Evolutionary conservation across 2,113 vertebrate genomes (phyloP), one percentile per base, ranked within the genome.

Genomic region (Romanogobio albipinnatus): DNA sequence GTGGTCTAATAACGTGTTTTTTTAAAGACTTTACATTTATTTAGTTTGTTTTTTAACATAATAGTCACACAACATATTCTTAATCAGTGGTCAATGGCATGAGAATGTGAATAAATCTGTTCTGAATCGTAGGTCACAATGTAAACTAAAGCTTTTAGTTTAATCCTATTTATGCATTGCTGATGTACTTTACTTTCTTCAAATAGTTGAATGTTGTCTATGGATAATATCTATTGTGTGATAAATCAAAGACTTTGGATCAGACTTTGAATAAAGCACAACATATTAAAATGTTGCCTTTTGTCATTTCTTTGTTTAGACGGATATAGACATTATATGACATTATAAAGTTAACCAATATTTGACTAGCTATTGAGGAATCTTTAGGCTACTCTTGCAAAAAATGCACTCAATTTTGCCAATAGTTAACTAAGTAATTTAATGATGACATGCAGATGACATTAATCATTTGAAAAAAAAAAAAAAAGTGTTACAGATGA

Each of bases 21-120:
- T 7, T 51, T 51, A 17, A 53, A 53, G 15, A 17, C 15, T 0
- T 7, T 19, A 19, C 53, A 56, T 51, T 51, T 15, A 8, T 56
- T 8, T 22, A 19, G 2, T 56, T 56, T 6, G 2, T 0, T 56
- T 56, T 7, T 14, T 29, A 29, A 14, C 0, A 6, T 56, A 8
- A 22, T 56, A 56, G 22, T 56, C 58, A 9, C 9, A 19, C 33
- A 68, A 39, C 8, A 39, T 68, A 29, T 19, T 36, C 3, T 70
- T 19, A 22, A 36, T 70, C 33, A 22, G 33, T 39, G 49, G 15
- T 22, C 15, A 22, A 26, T 11, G 8, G 29, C 53, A 4, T 15
- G 3, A 59, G 3, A 43, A 3, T 79, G 51, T 79, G 51, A 88
- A 82, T 90, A 88, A 87, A 89, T 59, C 22, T 76, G 59, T 53